Conservation (phyloP, 2,888 invertebrate species). For the Pimpla rufipes region DNA sequence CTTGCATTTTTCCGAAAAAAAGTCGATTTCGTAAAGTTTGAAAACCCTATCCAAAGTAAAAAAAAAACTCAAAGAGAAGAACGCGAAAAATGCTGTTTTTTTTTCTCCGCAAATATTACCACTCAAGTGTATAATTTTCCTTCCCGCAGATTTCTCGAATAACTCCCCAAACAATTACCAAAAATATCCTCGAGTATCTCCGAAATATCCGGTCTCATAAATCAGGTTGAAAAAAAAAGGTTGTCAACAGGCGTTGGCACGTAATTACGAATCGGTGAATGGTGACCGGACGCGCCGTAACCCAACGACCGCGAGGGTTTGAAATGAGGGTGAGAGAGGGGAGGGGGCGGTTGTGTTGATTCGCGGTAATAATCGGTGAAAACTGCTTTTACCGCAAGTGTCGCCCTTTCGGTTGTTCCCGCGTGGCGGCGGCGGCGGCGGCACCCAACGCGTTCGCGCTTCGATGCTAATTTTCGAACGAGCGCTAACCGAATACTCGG, state of each 20-base stretch:
- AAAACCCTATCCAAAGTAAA: too few species aligned
- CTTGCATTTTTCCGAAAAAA: too few species aligned
- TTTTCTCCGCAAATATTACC: too few species aligned
- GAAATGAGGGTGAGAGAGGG: not conserved
- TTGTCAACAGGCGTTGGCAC: slow-evolving; percentile 30
- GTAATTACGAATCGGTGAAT: slow-evolving; percentile 56
- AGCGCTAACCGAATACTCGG: slow-evolving; percentile 24
- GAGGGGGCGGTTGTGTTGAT: slow-evolving; percentile 38
- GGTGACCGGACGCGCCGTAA: slow-evolving; percentile 27
- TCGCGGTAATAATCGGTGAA: slow-evolving; percentile 62
- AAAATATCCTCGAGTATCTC: too few species aligned
- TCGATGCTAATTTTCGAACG: slow-evolving; percentile 63
- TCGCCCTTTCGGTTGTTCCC: slow-evolving; percentile 33
- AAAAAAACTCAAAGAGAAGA: too few species aligned
- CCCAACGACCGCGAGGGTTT: not conserved
- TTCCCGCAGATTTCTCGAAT: too few species aligned
- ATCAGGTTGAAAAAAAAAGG: not conserved
- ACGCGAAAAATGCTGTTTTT: too few species aligned
- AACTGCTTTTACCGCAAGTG: slow-evolving; percentile 64
- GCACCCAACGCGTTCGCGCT: slow-evolving; percentile 45
- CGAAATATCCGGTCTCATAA: too few species aligned
- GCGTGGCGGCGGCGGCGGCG: too few species aligned
- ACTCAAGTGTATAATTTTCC: too few species aligned
- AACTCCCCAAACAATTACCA: too few species aligned
- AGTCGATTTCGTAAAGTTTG: too few species aligned